Evolutionary conservation across 2,113 vertebrate species (phyloP), one percentile per base, ranked within the genome.

Genomic region (Paraplagusia blochii): DNA sequence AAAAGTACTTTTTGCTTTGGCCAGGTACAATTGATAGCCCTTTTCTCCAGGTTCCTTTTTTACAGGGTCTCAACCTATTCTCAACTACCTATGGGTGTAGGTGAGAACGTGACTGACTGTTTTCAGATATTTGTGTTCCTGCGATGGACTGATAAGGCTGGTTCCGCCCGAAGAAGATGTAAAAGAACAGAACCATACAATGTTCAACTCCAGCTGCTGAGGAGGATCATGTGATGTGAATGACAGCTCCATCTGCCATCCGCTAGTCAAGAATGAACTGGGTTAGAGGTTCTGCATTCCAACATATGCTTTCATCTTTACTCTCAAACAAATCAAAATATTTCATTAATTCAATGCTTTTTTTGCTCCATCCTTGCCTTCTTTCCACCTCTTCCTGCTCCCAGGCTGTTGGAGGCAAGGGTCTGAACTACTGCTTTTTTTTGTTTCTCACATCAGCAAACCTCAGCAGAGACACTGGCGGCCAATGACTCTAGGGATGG

Each of bases 391-490:
- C 55, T 22, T 46, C 48, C 52, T 48, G 13, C 17, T 59, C 35
- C 51, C 7, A 13, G 62, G 62, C 53, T 36, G 48, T 49, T 49
- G 52, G 50, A 58, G n/a, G 57, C 45, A 35, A 45, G 63, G 57
- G 40, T 58, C 68, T 65, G 59, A 71, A 69, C 53, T 51, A 53
- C 35, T 65, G 53, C 54, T 44, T 50, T 47, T 17, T 0, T 50
- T 47, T 17, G 0, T 66, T 57, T 69, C 61, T 79, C 59, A 67
- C 44, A 29, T 85, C 78, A 82, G 80, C 78, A 83, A 78, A 77
- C 67, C 77, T 77, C 74, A 70, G 72, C 66, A 66, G 72, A 81
- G 55, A 61, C 66, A 33, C 59, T 44, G 38, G 64, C 64, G 55
- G 66, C 72, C 69, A 73, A 76, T 63, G 69, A 17, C 56, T 33